Evolutionary conservation across 2,113 vertebrate genomes (phyloP), one percentile per base, ranked within the genome.

Genomic region (Antechinus stuartii): DNA sequence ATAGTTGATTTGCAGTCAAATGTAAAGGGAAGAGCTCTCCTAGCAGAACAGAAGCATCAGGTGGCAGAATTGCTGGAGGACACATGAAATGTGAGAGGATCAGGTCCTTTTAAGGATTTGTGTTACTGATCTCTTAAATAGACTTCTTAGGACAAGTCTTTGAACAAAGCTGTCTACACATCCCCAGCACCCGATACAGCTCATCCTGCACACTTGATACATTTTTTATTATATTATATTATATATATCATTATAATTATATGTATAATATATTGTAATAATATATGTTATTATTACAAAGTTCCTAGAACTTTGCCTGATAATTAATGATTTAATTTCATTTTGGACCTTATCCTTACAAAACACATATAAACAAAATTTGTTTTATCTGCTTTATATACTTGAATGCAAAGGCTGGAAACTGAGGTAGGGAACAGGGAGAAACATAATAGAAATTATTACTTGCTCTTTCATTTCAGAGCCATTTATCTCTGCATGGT

Each of bases 1-100:
- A 16, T 89, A 92, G 68, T 94, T 94, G 90, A 94, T 54, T 93
- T 89, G 54, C 95, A 93, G 94, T 95, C 93, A 94, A 90, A 94
- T 96, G 94, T 91, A 91, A 90, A 95, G 9, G 25, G 14, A 93
- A 68, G 61, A 90, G 24, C 57, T 94, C 54, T 96, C 93, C 93
- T 92, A 96, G 50, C 35, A 23, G 90, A 94, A 23, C 46, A 50
- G 92, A 92, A 93, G 52, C 27, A 92, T 92, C 92, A 93, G 61
- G 92, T 90, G 56, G 91, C 89, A 55, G 94, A 27, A 90, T 35
- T 90, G 2, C 92, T 89, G 27, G 46, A 92, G 90, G 52, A 92
- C 84, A 84, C 47, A 5, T 47, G 90, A 93, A 94, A 46, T 53
- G 12, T 94, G n/a, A 90, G 47, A 52, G 47, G 47, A 52, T 16